Base-by-base conservation (phyloP, 2,888 invertebrate genomes). In the Oxycera nigricornis region DNA sequence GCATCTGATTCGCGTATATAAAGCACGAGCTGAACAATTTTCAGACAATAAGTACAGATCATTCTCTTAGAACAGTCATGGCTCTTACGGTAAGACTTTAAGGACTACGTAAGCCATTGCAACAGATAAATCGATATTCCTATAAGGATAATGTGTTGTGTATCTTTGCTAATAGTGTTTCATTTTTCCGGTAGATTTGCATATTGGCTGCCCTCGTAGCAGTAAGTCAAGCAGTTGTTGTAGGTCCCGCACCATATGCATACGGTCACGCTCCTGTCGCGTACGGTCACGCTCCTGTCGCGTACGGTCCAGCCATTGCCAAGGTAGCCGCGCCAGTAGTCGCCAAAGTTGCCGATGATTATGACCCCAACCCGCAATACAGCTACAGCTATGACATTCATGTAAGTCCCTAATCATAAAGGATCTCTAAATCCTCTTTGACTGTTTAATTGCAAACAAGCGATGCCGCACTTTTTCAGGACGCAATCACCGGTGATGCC, bases 351-450 rank as follows among this genome's bases (percentile, higher is more conserved):
- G 59, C 75, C 28, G 78, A 80, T 70, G 81, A 81, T 73, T 84
- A 84, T 80, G 88, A 88, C 81, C 87, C 88, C 46, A 86, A 88
- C 82, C 88, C 88, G 72, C 86, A 87, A 79, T 88, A 88, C 83
- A 86, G 86, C 78, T 88, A 85, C 83, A 87, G 86, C 76, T 88
- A 88, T 78, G 87, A 87, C 80, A 86, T 88, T 52, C 86, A 88
- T 79, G 88, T 84, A 75, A 83, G 83, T 82, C n/a, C n/a, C n/a
- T n/a, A n/a, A n/a, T n/a, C n/a, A n/a, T n/a, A n/a, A 62, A 24
- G n/a, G n/a, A n/a, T n/a, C n/a, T n/a, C n/a, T n/a, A n/a, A n/a
- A 14, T 11, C 14, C 17, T 46, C n/a, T 46, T 46, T 46, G 46
- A 14, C 14, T 7, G 17, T 7, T 7, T 46, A 46, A 46, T 3